A percentile compares a stretch with the other conserved stretches of the same genome.
These are phyloP conservation scores for Zaprionus ornatus DNA, from an alignment of 1,140 invertebrate genomes.

Conservation along the genomic window DNA sequence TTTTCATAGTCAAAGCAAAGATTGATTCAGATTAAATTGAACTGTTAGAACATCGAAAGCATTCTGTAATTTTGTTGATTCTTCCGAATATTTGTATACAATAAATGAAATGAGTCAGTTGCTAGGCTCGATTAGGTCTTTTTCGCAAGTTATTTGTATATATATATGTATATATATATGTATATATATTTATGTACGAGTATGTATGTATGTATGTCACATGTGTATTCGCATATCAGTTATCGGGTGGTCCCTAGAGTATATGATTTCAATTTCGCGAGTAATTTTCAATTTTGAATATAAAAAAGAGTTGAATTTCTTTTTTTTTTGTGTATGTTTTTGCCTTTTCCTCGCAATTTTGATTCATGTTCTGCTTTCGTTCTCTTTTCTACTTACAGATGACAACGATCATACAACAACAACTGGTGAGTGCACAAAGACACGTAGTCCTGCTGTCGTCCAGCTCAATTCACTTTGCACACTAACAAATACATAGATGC, in stretches of 20 bases:
- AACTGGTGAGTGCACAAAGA: conserved; percentile 65
- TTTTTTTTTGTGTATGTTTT: neutral
- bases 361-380: neutral
- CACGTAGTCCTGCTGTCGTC: neutral
- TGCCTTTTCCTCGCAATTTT: neutral
- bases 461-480: neutral
- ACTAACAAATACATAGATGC: neutral
- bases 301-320: neutral
- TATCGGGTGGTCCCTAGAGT: neutral
- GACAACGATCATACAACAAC: conserved; percentile 26
- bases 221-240: neutral
- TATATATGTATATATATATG: neutral
- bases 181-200: neutral
- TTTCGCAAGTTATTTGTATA: neutral
- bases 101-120: neutral
- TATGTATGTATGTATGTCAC: too few relatives aligned
- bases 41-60: too few relatives aligned
- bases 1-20: too few relatives aligned
- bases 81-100: too few relatives aligned
- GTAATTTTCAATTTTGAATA: neutral
- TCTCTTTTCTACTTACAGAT: neutral
- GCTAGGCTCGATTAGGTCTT: neutral
- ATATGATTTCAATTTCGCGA: neutral
- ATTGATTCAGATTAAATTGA: too few relatives aligned
- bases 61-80: too few relatives aligned